These are phyloP conservation scores for Varanus salvator DNA, from an alignment of 2,113 vertebrate genomes.

Conservation along the genomic window DNA sequence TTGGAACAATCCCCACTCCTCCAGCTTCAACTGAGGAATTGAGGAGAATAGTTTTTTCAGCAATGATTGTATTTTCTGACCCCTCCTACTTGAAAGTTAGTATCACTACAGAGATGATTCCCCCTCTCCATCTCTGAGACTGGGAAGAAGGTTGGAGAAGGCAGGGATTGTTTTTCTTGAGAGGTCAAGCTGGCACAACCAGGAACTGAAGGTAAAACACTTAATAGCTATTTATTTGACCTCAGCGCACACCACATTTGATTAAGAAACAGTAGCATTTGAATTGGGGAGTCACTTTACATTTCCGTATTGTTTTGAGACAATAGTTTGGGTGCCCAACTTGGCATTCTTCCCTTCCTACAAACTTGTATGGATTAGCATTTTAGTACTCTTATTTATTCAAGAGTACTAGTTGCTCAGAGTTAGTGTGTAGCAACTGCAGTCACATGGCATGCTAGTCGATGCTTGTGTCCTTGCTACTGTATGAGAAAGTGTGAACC, in stretches of 20 bases:
- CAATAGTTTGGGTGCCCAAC: neutral
- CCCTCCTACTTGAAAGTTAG: neutral
- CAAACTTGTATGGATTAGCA: neutral
- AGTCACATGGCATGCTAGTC: neutral
- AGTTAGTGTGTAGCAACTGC: neutral
- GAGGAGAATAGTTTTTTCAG: no score
- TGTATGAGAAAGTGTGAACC: no score
- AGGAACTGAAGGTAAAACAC: neutral
- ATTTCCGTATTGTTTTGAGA: neutral
- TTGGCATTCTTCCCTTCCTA: neutral
- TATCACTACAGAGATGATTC: neutral
- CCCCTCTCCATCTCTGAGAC: neutral
- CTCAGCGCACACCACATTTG: neutral
- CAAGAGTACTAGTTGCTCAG: neutral
- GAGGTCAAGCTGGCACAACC: neutral
- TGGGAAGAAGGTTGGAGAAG: neutral
- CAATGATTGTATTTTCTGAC: neutral
- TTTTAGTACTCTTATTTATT: neutral
- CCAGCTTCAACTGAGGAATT: neutral
- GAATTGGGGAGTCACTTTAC: no score
- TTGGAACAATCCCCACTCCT: neutral
- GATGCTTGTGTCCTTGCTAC: neutral
- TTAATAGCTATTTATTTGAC: neutral
- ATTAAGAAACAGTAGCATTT: neutral
- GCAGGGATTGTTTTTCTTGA: neutral